Percentiles rank a stretch among this genome's conserved stretches.
Conservation (phyloP, 1,140 invertebrate genomes). For the Tetramorium simillimum region DNA sequence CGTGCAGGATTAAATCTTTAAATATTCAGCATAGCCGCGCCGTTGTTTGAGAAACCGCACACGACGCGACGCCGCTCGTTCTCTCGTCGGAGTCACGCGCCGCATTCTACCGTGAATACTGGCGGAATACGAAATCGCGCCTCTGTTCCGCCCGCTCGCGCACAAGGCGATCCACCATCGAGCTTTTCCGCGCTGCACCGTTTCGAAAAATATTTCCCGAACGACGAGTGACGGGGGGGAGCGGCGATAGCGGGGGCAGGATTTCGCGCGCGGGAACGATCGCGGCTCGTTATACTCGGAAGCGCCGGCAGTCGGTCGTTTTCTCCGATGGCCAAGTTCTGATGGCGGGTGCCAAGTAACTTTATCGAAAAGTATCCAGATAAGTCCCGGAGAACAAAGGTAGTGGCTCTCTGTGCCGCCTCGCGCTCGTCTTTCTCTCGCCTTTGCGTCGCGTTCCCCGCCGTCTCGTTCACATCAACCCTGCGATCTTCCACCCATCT, state of each 20-base stretch:
- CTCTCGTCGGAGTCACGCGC: slow-evolving; percentile 54
- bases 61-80: slow-evolving; percentile 12
- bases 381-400: slow-evolving; percentile 72
- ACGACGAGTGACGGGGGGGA: background rate
- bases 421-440: slow-evolving; percentile 4
- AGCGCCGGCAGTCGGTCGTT: slow-evolving; percentile 1
- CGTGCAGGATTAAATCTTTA: slow-evolving; percentile 59
- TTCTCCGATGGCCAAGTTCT: slow-evolving; percentile 62
- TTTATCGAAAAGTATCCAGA: slow-evolving; percentile 75
- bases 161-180: background rate
- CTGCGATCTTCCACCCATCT: background rate
- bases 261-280: slow-evolving; percentile 27
- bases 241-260: background rate
- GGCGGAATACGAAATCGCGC: slow-evolving; percentile 62
- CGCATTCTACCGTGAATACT: slow-evolving; percentile 53
- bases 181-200: slow-evolving; percentile 2
- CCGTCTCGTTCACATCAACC: slow-evolving; percentile 9
- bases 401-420: slow-evolving; percentile 30
- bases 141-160: slow-evolving; percentile 13
- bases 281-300: slow-evolving; percentile 34
- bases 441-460: background rate
- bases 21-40: slow-evolving; percentile 48
- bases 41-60: slow-evolving; percentile 38
- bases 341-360: slow-evolving; percentile 70
- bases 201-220: slow-evolving; percentile 58